Percentiles rank a stretch among this genome's conserved stretches.
Conservation (phyloP, 2,797 vertebrate species). For the Labroides dimidiatus region DNA sequence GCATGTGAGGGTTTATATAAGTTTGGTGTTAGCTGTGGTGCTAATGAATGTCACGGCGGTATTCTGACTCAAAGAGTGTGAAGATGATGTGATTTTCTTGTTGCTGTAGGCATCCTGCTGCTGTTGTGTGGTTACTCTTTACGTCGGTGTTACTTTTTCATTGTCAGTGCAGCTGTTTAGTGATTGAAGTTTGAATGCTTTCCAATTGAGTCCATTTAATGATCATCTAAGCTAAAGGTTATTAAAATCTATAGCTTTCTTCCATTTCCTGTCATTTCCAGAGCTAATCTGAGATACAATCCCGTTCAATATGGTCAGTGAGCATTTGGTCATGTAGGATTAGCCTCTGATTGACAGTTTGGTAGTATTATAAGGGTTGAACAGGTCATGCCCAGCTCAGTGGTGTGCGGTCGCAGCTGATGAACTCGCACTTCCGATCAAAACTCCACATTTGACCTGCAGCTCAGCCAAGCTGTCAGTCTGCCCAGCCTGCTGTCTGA, state of each 20-base stretch:
- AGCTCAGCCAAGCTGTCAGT: conserved; percentile 37
- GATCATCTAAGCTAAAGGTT: too few relatives aligned
- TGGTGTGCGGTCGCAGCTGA: conserved; percentile 28
- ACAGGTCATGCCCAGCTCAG: conserved; percentile 50
- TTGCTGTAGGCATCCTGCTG: conserved; percentile 5
- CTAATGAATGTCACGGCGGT: neutral
- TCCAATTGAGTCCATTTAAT: neutral
- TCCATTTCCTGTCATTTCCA: neutral
- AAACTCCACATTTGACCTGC: conserved; percentile 38
- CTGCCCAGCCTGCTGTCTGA: conserved; percentile 47
- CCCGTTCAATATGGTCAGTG: conserved; percentile 18
- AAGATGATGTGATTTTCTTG: conserved; percentile 3
- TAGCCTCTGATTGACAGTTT: conserved; percentile 37
- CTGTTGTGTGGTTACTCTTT: conserved; percentile 6
- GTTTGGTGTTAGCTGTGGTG: neutral
- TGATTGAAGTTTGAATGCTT: neutral
- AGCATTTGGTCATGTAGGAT: conserved; percentile 41
- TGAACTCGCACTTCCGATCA: conserved; percentile 23
- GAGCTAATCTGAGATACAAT: conserved; percentile 14
- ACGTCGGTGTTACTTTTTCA: conserved; percentile 33
- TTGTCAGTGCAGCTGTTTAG: neutral
- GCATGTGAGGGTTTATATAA: neutral
- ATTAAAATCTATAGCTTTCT: neutral
- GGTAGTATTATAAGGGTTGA: conserved; percentile 46
- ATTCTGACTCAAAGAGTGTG: conserved; percentile 2